A percentile compares a stretch with the other conserved stretches of the same genome.
Conservation (phyloP, 2,113 vertebrate genomes). For the Rhabdornis inornatus region DNA sequence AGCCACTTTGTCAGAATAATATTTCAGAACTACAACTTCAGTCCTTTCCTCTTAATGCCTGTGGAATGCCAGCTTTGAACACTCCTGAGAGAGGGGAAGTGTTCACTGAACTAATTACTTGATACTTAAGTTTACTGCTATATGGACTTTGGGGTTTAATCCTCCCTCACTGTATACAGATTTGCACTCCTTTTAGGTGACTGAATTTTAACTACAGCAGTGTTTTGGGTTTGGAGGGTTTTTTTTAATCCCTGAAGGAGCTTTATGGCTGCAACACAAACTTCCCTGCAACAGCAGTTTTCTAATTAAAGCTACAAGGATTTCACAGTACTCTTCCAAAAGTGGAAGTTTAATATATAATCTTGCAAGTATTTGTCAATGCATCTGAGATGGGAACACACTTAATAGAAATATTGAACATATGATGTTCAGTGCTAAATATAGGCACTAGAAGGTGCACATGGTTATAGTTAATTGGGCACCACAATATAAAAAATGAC, state of each 20-base stretch:
- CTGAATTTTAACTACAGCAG: not conserved
- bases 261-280: not conserved
- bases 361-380: not conserved
- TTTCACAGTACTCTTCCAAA: not conserved
- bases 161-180: not conserved
- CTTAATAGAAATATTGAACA: not conserved
- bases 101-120: not conserved
- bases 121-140: not conserved
- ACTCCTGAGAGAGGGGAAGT: not conserved
- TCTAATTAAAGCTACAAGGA: not conserved
- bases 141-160: not conserved
- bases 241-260: not conserved
- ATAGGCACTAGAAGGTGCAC: not conserved
- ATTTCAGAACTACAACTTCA: not conserved
- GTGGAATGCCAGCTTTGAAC: not conserved
- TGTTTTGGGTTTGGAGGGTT: not conserved
- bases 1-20: not conserved
- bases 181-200: not conserved
- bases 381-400: not conserved
- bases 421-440: not conserved
- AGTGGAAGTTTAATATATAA: not conserved
- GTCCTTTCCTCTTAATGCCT: not conserved
- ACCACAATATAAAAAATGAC: not conserved
- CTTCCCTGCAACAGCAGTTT: not conserved
- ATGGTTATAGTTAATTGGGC: not conserved